Percentiles rank a stretch among this genome's conserved stretches.
Evolutionary conservation across 2,888 invertebrate genomes (phyloP).

Genomic region (Acrobasis consociella): DNA sequence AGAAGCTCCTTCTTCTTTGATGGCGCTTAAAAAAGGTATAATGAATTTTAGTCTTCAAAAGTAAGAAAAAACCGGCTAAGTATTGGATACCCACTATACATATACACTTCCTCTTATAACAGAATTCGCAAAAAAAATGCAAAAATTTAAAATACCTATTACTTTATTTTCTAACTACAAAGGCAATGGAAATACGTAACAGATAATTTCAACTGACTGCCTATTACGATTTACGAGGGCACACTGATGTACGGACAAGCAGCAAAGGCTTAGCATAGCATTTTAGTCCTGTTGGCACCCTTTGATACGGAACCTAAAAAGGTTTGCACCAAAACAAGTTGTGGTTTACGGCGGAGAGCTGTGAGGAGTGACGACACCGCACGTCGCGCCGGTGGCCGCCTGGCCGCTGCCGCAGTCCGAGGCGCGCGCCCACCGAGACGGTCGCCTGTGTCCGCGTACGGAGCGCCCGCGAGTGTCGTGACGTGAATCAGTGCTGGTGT

Average conservation of each 20-base stretch:
- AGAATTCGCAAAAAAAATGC: no score
- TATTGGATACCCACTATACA: no score
- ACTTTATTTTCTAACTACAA: no score
- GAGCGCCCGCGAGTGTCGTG: constrained; percentile 62
- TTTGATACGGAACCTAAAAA: background rate
- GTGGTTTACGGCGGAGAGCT: constrained; percentile 19
- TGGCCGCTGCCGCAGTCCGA: constrained; percentile 52
- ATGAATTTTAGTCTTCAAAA: constrained; percentile 24
- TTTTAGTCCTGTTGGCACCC: no score
- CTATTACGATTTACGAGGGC: no score
- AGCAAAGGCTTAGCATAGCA: no score
- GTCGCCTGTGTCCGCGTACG: constrained; percentile 44
- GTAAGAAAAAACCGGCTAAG: background rate
- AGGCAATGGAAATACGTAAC: no score
- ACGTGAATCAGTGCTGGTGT: constrained; percentile 53
- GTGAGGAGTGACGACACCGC: constrained; percentile 22
- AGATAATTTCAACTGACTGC: no score
- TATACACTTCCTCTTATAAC: no score
- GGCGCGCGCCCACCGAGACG: constrained; percentile 63
- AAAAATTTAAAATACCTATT: no score
- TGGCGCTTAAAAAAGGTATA: background rate
- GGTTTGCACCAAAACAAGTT: constrained; percentile 22
- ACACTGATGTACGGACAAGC: no score
- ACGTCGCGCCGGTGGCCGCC: constrained; percentile 26
- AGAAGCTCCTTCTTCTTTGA: no score